Percentiles rank a stretch among this genome's conserved stretches.
Conservation (phyloP, 2,113 vertebrate genomes). For the Sorex fumeus region DNA sequence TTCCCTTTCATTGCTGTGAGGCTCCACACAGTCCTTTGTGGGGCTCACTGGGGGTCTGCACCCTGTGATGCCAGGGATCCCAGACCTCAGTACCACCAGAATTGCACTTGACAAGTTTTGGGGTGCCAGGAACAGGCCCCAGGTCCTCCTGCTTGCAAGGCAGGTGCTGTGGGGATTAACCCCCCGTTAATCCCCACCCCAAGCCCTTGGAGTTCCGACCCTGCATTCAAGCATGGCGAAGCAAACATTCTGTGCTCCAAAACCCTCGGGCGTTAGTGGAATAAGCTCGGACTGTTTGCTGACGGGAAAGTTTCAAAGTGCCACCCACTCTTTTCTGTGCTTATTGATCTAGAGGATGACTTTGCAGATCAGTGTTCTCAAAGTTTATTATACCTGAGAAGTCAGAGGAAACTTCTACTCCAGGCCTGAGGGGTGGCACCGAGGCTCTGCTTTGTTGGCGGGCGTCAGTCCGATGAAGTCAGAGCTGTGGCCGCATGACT, state of each 20-base stretch:
- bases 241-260: background rate
- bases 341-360: slow-evolving; percentile 18
- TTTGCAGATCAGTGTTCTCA: slow-evolving; percentile 32
- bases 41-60: too few relatives aligned
- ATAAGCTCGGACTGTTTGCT: slow-evolving; percentile 10
- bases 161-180: too few relatives aligned
- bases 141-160: too few relatives aligned
- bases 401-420: slow-evolving; percentile 8
- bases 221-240: slow-evolving; percentile 17
- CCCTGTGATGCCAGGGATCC: too few relatives aligned
- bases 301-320: background rate
- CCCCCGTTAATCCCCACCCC: too few relatives aligned
- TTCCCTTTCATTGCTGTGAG: too few relatives aligned
- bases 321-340: slow-evolving; percentile 21
- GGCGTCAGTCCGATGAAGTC: background rate
- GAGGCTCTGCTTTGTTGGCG: background rate
- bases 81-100: too few relatives aligned
- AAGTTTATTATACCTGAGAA: background rate
- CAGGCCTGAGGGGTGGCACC: background rate
- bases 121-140: too few relatives aligned
- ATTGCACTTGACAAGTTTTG: too few relatives aligned
- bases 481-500: background rate
- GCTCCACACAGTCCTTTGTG: too few relatives aligned
- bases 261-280: background rate
- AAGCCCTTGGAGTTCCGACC: slow-evolving; percentile 37